Percentiles rank a stretch among this genome's conserved stretches.
Evolutionary conservation across 2,797 vertebrate genomes (phyloP).

Genomic region (Botia almorhae): DNA sequence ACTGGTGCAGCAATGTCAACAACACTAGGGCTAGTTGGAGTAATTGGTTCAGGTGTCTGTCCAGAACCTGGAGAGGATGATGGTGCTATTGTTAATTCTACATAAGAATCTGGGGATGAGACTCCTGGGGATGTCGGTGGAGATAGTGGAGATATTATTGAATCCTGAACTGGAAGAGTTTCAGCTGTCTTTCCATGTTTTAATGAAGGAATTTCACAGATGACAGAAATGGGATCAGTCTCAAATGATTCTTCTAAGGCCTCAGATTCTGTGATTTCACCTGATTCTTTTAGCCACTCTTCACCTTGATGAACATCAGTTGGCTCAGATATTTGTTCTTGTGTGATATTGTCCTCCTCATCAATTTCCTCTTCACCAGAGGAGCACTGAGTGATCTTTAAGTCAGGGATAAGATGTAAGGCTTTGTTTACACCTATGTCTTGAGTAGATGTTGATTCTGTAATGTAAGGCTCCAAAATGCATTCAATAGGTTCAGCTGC

Average conservation of each 20-base stretch:
- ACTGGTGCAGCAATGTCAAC: slow-evolving; percentile 34
- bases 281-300: slow-evolving; percentile 68
- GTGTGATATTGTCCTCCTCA: slow-evolving; percentile 87
- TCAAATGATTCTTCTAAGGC: slow-evolving; percentile 66
- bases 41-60: slow-evolving; percentile 21
- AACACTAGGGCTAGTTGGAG: slow-evolving; percentile 24
- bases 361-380: slow-evolving; percentile 89
- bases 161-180: slow-evolving; percentile 46
- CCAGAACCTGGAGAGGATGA: slow-evolving; percentile 35
- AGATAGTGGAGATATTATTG: slow-evolving; percentile 36
- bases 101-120: slow-evolving; percentile 44
- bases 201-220: slow-evolving; percentile 77
- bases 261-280: slow-evolving; percentile 50
- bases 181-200: slow-evolving; percentile 73
- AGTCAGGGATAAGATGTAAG: slow-evolving; percentile 93
- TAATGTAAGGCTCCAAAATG: slow-evolving; percentile 59
- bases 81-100: background rate
- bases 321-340: slow-evolving; percentile 78
- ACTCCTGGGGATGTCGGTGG: slow-evolving; percentile 27
- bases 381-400: slow-evolving; percentile 98
- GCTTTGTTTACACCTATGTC: slow-evolving; percentile 79
- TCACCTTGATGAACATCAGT: slow-evolving; percentile 75
- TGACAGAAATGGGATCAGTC: slow-evolving; percentile 71
- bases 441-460: slow-evolving; percentile 79
- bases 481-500: slow-evolving; percentile 68